Base-by-base conservation (phyloP, 2,888 invertebrate species). In the Agonopterix arenella region DNA sequence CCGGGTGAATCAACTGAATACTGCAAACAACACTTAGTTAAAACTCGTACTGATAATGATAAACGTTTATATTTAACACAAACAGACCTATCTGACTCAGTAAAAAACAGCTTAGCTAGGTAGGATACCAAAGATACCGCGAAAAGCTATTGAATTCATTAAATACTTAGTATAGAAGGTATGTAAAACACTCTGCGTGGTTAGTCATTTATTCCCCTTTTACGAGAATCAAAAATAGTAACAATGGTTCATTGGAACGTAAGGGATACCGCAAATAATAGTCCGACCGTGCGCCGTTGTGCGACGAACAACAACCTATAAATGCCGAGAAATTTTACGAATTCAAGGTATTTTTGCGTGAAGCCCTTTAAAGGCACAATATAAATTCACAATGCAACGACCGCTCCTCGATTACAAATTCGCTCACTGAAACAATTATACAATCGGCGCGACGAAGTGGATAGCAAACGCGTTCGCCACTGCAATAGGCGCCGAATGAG, bases 1-100 rank as follows among this genome's bases (percentile, higher is more conserved):
- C 50, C 73, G 74, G 64, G 73, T 84, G 84, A 85, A 76, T 85
- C 84, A 84, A 76, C 71, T 68, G 77, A 79, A 79, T 79, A 79
- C 79, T 40, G 3, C n/a, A 40, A 58, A 70, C 64, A 72, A 64
- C 59, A 64, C 67, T 67, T 64, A 64, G 64, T 68, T 72, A 68
- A 68, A 68, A 60, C 68, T 60, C 64, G 60, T 61, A 73, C 72
- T 76, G 81, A 84, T 84, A 81, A 79, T 38, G 47, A 41, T 49
- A 45, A 49, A 42, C 51, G 48, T 46, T 52, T 49, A 55, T 50
- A 56, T 28, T 28, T 28, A 28, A 28, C 28, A 28, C 28, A 28
- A 28, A 28, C 28, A 28, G 28, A 28, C 28, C 28, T 5, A 28
- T 28, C 28, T 28, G 28, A 28, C 7, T 28, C 7, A 28, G 5